Percentiles rank a stretch among this genome's conserved stretches.
Evolutionary conservation across 2,113 vertebrate species (phyloP).

Genomic region (Leptobrachium leishanense): DNA sequence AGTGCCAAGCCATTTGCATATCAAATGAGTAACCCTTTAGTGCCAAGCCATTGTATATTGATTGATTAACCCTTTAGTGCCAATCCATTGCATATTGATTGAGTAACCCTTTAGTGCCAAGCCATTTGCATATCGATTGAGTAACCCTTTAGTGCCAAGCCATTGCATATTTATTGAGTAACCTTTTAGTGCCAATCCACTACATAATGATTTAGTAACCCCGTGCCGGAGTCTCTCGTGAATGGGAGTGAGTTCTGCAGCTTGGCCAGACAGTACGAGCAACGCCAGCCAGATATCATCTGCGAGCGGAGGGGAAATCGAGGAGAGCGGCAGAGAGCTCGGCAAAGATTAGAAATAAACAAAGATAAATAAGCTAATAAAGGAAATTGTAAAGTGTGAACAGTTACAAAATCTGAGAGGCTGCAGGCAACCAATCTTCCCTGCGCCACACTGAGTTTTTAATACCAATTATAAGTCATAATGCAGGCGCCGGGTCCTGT

Average conservation of each 20-base stretch:
- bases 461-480: slow-evolving; percentile 26
- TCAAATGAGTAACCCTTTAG: too few relatives aligned
- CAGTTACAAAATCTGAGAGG: not conserved
- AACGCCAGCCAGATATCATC: not conserved
- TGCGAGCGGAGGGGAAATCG: not conserved
- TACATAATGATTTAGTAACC: too few relatives aligned
- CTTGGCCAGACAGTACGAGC: not conserved
- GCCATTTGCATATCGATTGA: too few relatives aligned
- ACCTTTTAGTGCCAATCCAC: too few relatives aligned
- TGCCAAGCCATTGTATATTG: too few relatives aligned
- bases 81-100: too few relatives aligned
- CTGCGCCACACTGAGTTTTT: slow-evolving; percentile 14
- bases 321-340: not conserved
- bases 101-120: too few relatives aligned
- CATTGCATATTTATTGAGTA: too few relatives aligned
- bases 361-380: not conserved
- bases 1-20: too few relatives aligned
- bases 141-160: too few relatives aligned
- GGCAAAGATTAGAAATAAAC: not conserved
- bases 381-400: not conserved
- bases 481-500: not conserved
- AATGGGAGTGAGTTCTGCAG: not conserved
- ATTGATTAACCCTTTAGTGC: too few relatives aligned
- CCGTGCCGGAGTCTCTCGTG: not conserved
- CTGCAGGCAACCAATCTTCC: slow-evolving; percentile 6